A percentile compares a stretch with the other conserved stretches of the same genome.
These are phyloP conservation scores for Pomatorhinus ruficollis DNA, from an alignment of 2,113 vertebrate species.

Conservation along the genomic window DNA sequence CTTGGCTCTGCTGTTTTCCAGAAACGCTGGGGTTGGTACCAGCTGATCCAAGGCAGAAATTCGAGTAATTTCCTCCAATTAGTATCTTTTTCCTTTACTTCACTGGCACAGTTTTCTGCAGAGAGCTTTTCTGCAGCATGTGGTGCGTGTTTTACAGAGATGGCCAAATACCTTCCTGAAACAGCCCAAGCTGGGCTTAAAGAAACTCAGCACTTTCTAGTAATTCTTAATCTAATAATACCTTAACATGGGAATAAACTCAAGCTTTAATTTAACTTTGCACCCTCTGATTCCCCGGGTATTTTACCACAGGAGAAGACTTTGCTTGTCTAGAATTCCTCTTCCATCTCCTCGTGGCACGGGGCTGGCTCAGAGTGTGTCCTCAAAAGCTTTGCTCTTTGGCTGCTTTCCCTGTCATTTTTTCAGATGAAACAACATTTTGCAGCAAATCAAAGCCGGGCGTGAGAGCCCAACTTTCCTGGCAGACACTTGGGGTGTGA, in stretches of 20 bases:
- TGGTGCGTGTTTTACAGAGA: neutral
- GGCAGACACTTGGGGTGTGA: neutral
- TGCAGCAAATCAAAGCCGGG: neutral
- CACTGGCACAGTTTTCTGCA: neutral
- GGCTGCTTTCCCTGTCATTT: neutral
- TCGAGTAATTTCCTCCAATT: slow-evolving; percentile 30
- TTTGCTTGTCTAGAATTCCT: neutral
- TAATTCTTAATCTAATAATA: neutral
- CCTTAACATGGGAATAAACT: neutral
- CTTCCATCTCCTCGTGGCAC: rapidly evolving
- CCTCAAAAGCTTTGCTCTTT: neutral
- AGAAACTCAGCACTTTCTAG: neutral
- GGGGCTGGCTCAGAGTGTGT: neutral
- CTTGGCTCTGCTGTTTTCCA: neutral
- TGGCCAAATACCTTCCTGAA: neutral
- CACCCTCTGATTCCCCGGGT: neutral
- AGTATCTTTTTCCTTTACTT: slow-evolving; percentile 30
- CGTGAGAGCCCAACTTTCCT: neutral
- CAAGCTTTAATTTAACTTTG: neutral
- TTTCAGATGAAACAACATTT: neutral
- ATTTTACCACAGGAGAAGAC: neutral
- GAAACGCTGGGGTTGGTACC: neutral
- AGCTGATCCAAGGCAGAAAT: neutral
- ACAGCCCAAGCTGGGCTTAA: neutral
- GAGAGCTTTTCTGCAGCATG: neutral